Base-by-base conservation (phyloP, 2,797 vertebrate genomes). In the Halcyon chelicuti region DNA sequence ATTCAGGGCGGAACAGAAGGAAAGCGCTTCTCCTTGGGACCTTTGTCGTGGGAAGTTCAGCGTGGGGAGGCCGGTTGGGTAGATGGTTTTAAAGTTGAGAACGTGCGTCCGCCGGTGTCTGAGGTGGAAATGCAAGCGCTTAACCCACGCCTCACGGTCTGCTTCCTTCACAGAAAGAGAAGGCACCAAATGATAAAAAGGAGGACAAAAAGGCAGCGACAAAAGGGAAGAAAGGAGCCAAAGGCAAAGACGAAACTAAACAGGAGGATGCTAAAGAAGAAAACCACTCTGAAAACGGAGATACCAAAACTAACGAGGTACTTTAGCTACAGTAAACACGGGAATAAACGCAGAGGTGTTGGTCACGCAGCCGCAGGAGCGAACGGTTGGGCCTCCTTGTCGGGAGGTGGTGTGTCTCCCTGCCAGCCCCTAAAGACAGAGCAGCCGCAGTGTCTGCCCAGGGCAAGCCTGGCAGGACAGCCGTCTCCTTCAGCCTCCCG, bases 221-320 rank as follows among this genome's bases (percentile, higher is more conserved):
- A 90, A 99, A 99, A 98, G 98, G 96, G 92, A 98, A 99, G 98
- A 98, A 97, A 89, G 98, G 98, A 98, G 98, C 98, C 97, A 98
- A 98, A 97, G 98, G 98, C 72, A 98, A 99, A 97, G 97, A 98
- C n/a, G 99, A 99, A 97, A 97, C 95, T 91, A 98, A 98, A 42
- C 97, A 97, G 94, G 97, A 98, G 91, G 97, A 98, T 86, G 98
- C 98, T 83, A 99, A 99, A 90, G 98, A 99, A 97, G 99, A 99
- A 97, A 99, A 98, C 98, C 99, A 99, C 98, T 99, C 99, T 98
- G 98, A 99, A 98, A 99, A 99, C 2, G 99, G 99, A 98, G 99
- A 99, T 93, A 98, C 98, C 97, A 99, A 99, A 98, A 99, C 98
- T 98, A 98, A 98, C 42, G 98, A 99, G 99, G 99, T 99, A 98